Evolutionary conservation across 2,113 vertebrate species (phyloP).

Genomic region (Menura novaehollandiae): DNA sequence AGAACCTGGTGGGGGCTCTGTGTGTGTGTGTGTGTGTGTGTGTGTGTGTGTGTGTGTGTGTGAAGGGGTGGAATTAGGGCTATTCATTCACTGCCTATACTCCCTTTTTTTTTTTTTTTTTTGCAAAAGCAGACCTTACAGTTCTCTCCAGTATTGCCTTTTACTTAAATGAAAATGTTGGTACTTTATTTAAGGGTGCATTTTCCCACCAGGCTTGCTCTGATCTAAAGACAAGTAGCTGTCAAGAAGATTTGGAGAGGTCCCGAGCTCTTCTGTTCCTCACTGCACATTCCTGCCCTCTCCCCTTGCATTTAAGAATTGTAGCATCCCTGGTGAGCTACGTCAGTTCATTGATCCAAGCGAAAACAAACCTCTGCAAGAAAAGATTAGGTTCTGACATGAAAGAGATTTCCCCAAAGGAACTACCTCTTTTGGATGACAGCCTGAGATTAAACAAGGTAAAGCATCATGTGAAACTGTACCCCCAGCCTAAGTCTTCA

Average conservation of each 20-base stretch:
- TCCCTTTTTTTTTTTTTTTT: neutral
- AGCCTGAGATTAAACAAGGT: neutral
- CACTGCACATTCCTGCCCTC: neutral
- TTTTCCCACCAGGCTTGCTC: neutral
- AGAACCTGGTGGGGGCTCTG: neutral
- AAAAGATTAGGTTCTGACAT: neutral
- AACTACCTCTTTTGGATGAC: neutral
- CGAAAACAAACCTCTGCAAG: neutral
- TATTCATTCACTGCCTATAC: neutral
- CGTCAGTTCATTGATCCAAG: neutral
- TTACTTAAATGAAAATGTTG: neutral
- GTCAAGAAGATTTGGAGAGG: neutral
- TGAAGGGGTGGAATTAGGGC: neutral
- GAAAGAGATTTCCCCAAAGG: neutral
- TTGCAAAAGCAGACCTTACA: neutral
- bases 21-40: too few species aligned
- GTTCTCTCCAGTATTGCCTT: neutral
- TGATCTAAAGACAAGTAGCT: neutral
- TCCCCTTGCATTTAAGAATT: neutral
- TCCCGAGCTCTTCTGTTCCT: neutral
- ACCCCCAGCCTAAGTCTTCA: neutral
- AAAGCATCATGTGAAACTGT: neutral
- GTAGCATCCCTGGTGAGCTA: neutral
- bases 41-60: neutral
- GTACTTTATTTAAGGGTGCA: neutral